These are phyloP conservation scores for Drosophila nannoptera DNA, from an alignment of 1,140 invertebrate genomes.

Conservation along the genomic window DNA sequence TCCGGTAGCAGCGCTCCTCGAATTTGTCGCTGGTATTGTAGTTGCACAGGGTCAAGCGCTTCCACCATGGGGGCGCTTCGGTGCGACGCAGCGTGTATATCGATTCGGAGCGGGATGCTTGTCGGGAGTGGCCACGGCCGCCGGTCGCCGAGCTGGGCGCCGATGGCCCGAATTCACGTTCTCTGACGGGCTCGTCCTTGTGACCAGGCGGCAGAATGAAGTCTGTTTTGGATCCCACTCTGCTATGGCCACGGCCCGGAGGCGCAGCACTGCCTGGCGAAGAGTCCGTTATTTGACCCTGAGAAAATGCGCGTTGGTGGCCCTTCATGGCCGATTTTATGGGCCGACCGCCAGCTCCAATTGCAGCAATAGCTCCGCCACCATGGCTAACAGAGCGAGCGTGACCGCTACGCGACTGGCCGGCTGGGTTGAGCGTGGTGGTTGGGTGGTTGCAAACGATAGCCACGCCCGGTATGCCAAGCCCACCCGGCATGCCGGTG, in stretches of 20 bases:
- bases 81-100: conserved; percentile 91
- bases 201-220: conserved; percentile 91
- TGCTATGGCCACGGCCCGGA: conserved; percentile 83
- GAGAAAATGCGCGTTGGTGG: conserved; percentile 91
- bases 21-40: conserved; percentile 80
- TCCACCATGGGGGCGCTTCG: conserved; percentile 85
- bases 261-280: conserved; percentile 75
- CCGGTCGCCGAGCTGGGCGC: conserved; percentile 80
- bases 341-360: conserved; percentile 80
- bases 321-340: conserved; percentile 85
- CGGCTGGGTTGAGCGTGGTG: conserved; percentile 34
- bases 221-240: conserved; percentile 91
- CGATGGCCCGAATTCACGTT: conserved; percentile 76
- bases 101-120: conserved; percentile 88
- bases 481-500: conserved; percentile 51
- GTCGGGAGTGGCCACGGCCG: conserved; percentile 82
- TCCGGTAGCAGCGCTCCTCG: conserved; percentile 85
- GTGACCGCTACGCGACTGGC: conserved; percentile 81
- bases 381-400: conserved; percentile 89
- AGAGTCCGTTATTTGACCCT: conserved; percentile 88
- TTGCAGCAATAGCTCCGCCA: conserved; percentile 81
- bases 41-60: conserved; percentile 82
- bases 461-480: conserved; percentile 67
- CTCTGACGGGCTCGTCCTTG: conserved; percentile 81
- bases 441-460: conserved; percentile 42